A percentile compares a stretch with the other conserved stretches of the same genome.
Evolutionary conservation across 2,113 vertebrate genomes (phyloP).

Genomic region (Eptesicus fuscus): DNA sequence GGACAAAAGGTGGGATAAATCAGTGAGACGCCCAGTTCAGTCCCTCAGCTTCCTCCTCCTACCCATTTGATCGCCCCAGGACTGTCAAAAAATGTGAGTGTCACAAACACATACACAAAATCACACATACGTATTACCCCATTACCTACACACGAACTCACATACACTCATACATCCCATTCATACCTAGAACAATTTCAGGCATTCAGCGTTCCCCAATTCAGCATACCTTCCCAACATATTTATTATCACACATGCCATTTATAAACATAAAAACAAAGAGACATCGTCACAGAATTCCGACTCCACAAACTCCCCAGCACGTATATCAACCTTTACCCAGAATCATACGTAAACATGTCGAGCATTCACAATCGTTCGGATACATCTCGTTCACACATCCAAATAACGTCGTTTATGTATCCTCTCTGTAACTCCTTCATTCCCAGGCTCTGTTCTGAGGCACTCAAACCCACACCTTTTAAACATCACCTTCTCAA

Average conservation of each 20-base stretch:
- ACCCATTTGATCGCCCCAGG: background rate
- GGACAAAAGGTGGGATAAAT: background rate
- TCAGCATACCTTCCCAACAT: background rate
- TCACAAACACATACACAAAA: background rate
- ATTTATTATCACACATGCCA: background rate
- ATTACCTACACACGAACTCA: background rate
- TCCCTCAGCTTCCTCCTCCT: background rate
- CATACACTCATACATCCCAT: background rate
- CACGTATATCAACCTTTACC: background rate
- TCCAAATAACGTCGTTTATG: background rate
- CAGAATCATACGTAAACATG: background rate
- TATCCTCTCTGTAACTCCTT: slow-evolving; percentile 32
- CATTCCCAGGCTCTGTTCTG: background rate
- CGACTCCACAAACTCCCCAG: background rate
- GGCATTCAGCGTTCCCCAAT: background rate
- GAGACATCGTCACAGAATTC: background rate
- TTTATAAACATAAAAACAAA: slow-evolving; percentile 21
- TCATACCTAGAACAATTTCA: background rate
- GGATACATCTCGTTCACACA: background rate
- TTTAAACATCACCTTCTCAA: background rate
- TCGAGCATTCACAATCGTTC: slow-evolving; percentile 4
- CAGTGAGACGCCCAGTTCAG: background rate
- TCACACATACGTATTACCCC: background rate
- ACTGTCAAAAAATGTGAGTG: background rate
- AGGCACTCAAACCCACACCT: background rate